A percentile compares a stretch with the other conserved stretches of the same genome.
These are phyloP conservation scores for Tetramorium parvispinum DNA, from an alignment of 1,140 invertebrate species.

Conservation along the genomic window DNA sequence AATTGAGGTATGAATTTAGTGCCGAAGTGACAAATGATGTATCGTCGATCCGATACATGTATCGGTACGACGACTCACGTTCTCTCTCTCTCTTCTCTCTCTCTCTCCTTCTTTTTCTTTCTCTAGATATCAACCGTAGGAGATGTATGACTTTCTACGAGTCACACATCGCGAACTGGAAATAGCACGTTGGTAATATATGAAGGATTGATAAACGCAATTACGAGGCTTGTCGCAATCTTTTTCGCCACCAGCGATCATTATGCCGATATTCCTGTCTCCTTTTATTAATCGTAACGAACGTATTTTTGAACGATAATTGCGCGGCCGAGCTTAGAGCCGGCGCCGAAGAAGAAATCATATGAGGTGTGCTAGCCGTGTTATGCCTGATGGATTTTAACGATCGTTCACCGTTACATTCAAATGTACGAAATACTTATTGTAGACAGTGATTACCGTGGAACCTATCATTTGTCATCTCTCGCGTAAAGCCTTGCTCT, in stretches of 20 bases:
- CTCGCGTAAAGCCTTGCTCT: slow-evolving; percentile 19
- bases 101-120: slow-evolving; percentile 47
- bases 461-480: slow-evolving; percentile 54
- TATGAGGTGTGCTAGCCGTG: not conserved
- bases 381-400: not conserved
- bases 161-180: not conserved
- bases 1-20: slow-evolving; percentile 66
- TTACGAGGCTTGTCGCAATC: slow-evolving; percentile 6
- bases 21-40: slow-evolving; percentile 71
- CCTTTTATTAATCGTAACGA: slow-evolving; percentile 34
- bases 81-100: no score
- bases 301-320: not conserved
- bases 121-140: slow-evolving; percentile 67
- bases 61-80: slow-evolving; percentile 65
- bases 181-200: slow-evolving; percentile 27
- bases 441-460: slow-evolving; percentile 16
- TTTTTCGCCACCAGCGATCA: not conserved
- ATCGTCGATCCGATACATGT: slow-evolving; percentile 64
- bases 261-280: slow-evolving; percentile 12
- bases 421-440: slow-evolving; percentile 22
- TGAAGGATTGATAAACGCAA: slow-evolving; percentile 43
- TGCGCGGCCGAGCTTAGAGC: not conserved
- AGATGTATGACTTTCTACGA: slow-evolving; percentile 23
- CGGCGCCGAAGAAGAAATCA: not conserved
- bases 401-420: not conserved